A percentile compares a stretch with the other conserved stretches of the same genome.
Conservation (phyloP, 2,888 invertebrate genomes). For the Microplitis deprimator region DNA sequence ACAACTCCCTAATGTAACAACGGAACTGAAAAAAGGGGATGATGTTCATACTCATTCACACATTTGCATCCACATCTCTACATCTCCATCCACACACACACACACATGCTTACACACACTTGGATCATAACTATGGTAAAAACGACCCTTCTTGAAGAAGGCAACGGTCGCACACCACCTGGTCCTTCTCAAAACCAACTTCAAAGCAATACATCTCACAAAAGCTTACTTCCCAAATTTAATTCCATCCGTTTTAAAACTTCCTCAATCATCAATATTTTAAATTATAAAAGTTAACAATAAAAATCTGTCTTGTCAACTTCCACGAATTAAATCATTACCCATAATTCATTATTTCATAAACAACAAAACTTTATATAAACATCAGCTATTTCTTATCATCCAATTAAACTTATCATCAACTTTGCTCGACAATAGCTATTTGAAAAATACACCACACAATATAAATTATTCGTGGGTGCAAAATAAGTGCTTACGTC, state of each 20-base stretch:
- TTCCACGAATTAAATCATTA: too few species aligned
- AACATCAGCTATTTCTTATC: too few species aligned
- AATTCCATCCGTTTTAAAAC: slow-evolving; percentile 24
- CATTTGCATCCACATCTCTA: slow-evolving; percentile 17
- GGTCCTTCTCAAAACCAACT: slow-evolving; percentile 52
- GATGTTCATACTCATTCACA: slow-evolving; percentile 17
- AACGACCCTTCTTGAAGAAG: slow-evolving; percentile 57
- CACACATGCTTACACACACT: neutral
- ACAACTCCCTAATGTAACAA: neutral
- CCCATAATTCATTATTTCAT: too few species aligned
- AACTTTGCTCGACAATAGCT: too few species aligned
- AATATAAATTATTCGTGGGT: slow-evolving; percentile 34
- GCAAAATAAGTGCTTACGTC: slow-evolving; percentile 28
- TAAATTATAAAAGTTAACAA: too few species aligned
- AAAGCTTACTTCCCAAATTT: slow-evolving; percentile 21
- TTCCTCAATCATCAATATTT: neutral
- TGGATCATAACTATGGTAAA: slow-evolving; percentile 36
- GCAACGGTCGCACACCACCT: slow-evolving; percentile 69
- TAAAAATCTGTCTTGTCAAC: too few species aligned
- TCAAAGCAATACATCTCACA: slow-evolving; percentile 2
- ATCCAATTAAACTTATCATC: too few species aligned
- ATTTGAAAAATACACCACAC: neutral
- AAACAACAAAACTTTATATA: too few species aligned
- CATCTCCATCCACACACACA: slow-evolving; percentile 7
- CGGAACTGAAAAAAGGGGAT: slow-evolving; percentile 25